Conservation (phyloP, 2,888 invertebrate genomes). For the Diogma glabrata region DNA sequence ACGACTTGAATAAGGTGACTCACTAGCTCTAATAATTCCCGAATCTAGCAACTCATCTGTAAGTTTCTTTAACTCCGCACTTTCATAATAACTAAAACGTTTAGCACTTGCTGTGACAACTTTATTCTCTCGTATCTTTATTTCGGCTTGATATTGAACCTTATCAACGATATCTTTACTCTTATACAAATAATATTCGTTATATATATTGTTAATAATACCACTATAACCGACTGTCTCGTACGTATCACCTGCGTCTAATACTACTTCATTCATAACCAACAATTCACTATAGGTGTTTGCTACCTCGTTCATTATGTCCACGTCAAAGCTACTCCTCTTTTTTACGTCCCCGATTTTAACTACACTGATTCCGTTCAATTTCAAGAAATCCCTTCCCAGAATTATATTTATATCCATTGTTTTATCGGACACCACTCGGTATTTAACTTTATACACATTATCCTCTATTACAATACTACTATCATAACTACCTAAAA, state of each 20-base stretch:
- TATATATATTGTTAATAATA: neutral
- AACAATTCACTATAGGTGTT: neutral
- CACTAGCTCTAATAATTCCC: neutral
- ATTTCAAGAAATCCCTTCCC: neutral
- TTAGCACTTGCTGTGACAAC: neutral
- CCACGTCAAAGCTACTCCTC: neutral
- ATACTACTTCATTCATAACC: neutral
- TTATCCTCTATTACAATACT: neutral
- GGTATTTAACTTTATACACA: neutral
- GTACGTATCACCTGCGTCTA: neutral
- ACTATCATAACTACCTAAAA: neutral
- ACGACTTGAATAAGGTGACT: neutral
- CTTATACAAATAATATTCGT: neutral
- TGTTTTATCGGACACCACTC: neutral
- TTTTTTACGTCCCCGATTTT: neutral
- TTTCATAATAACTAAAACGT: conserved; percentile 2
- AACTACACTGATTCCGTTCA: neutral
- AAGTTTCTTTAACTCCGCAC: neutral
- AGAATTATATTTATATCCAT: neutral
- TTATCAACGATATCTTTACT: neutral
- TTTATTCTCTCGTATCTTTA: neutral
- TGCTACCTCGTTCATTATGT: neutral
- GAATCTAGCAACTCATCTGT: neutral
- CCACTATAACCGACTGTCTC: neutral
- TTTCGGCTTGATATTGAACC: neutral